Conservation (phyloP, 2,797 vertebrate genomes). For the Merluccius polli region DNA sequence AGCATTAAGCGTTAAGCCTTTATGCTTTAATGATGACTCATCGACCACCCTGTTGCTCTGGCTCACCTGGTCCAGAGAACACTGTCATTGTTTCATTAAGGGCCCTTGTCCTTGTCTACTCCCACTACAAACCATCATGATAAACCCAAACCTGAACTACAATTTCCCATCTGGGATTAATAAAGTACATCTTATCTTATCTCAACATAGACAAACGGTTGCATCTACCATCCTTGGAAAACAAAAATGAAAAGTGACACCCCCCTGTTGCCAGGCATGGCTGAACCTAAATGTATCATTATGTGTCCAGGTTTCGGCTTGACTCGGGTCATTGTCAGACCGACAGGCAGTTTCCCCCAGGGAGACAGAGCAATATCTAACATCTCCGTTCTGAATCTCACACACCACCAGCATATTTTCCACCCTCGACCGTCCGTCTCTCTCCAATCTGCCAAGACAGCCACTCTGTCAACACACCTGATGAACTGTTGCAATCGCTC, state of each 20-base stretch:
- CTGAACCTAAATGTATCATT: background rate
- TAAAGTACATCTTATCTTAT: background rate
- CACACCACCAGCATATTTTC: conserved; percentile 63
- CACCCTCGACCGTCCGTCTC: background rate
- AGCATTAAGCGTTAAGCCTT: no score
- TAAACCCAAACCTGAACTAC: no score
- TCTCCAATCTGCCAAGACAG: background rate
- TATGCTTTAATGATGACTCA: no score
- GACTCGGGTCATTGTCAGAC: background rate
- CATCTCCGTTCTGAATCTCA: conserved; percentile 54
- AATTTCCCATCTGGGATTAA: no score
- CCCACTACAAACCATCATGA: no score
- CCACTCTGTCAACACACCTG: background rate
- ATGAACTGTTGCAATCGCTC: background rate
- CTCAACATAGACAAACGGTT: background rate
- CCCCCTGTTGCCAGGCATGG: background rate
- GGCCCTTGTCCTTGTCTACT: no score
- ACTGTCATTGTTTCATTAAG: no score
- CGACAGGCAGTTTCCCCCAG: background rate
- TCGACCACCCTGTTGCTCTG: no score
- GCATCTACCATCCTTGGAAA: no score
- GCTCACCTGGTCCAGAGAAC: no score
- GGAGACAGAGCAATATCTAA: conserved; percentile 40
- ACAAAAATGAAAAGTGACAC: no score
- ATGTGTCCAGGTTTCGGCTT: no score